Evolutionary conservation across 2,797 vertebrate species (phyloP).

Genomic region (Melanotaenia parkinsoni): DNA sequence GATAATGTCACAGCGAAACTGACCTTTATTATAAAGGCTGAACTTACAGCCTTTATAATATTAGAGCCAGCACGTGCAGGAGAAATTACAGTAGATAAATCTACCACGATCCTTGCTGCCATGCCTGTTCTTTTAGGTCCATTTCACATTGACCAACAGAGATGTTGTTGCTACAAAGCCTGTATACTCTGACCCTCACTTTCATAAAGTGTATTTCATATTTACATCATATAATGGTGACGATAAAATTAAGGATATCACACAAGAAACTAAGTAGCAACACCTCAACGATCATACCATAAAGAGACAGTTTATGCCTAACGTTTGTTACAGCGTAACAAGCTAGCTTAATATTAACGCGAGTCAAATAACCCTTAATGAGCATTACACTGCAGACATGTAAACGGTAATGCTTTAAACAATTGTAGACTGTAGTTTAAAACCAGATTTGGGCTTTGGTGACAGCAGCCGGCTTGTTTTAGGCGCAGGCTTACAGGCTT

Average conservation of each 20-base stretch:
- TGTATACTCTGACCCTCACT: conserved; percentile 23
- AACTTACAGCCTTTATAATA: not conserved
- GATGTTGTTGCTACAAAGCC: conserved; percentile 36
- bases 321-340: conserved; percentile 19
- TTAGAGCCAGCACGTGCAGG: not conserved
- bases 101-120: not conserved
- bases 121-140: not conserved
- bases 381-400: not conserved
- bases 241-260: not conserved
- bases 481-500: conserved; percentile 58
- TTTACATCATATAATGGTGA: not conserved
- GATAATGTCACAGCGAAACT: not conserved
- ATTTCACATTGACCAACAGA: not conserved
- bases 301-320: not conserved
- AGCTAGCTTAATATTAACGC: conserved; percentile 8
- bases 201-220: not conserved
- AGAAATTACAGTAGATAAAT: not conserved
- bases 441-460: conserved; percentile 16
- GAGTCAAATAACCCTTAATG: not conserved
- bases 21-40: not conserved
- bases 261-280: not conserved
- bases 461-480: conserved; percentile 20
- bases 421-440: not conserved
- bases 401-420: not conserved
- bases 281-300: not conserved